A percentile compares a stretch with the other conserved stretches of the same genome.
Evolutionary conservation across 2,888 invertebrate genomes (phyloP).

Genomic region (Protodeltote pygarga): DNA sequence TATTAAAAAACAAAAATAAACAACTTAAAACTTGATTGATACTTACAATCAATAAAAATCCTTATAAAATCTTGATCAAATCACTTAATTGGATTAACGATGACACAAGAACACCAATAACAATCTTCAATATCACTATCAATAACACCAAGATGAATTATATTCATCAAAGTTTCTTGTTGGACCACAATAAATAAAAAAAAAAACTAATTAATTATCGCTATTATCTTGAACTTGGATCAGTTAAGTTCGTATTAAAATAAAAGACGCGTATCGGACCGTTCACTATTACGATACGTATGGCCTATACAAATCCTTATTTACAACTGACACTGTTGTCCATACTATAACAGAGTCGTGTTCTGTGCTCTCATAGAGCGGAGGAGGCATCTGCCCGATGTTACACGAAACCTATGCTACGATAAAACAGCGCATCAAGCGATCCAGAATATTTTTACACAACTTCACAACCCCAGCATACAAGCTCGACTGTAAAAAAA

Average conservation of each 20-base stretch:
- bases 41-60: constrained; percentile 76
- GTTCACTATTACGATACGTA: constrained; percentile 82
- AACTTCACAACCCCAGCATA: constrained; percentile 82
- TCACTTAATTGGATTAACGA: constrained; percentile 68
- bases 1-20: background rate
- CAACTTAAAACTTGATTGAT: constrained; percentile 40
- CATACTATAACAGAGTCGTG: constrained; percentile 79
- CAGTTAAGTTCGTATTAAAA: constrained; percentile 60
- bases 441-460: constrained; percentile 79
- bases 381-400: constrained; percentile 77
- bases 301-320: constrained; percentile 86
- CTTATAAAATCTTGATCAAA: constrained; percentile 61
- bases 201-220: constrained; percentile 45
- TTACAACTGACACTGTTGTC: constrained; percentile 86
- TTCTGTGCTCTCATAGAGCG: constrained; percentile 74
- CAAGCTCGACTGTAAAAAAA: constrained; percentile 83
- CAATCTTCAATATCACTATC: constrained; percentile 71
- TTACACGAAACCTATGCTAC: constrained; percentile 69
- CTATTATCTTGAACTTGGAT: constrained; percentile 53
- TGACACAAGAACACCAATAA: constrained; percentile 75
- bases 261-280: constrained; percentile 61
- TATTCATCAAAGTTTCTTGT: constrained; percentile 76
- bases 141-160: constrained; percentile 61
- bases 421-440: constrained; percentile 74
- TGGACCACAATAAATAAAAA: constrained; percentile 66